A percentile compares a stretch with the other conserved stretches of the same genome.
Conservation (phyloP, 2,797 vertebrate genomes). For the Meda fulgida region DNA sequence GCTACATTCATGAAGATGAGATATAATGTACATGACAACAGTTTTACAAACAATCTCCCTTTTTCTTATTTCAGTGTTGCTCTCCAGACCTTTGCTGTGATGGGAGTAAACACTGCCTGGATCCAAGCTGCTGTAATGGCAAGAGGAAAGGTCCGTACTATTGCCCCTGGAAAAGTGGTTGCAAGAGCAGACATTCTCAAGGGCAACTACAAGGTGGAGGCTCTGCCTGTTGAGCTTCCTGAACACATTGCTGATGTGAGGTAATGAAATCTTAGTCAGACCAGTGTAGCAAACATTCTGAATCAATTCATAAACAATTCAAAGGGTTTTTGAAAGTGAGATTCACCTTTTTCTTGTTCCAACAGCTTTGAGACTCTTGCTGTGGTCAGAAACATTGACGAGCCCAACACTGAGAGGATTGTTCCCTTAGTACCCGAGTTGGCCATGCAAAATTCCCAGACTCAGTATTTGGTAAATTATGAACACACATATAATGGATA, state of each 20-base stretch:
- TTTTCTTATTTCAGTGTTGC: slow-evolving; percentile 69
- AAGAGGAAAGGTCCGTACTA: slow-evolving; percentile 67
- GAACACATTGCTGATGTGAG: slow-evolving; percentile 71
- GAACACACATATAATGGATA: too few relatives aligned
- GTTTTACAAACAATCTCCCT: not conserved
- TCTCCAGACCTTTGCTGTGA: slow-evolving; percentile 78
- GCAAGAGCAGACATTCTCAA: slow-evolving; percentile 74
- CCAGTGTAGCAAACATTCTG: not conserved
- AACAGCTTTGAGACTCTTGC: slow-evolving; percentile 81
- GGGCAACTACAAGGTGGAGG: slow-evolving; percentile 78
- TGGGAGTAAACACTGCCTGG: slow-evolving; percentile 79
- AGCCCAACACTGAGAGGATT: slow-evolving; percentile 70
- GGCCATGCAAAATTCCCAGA: slow-evolving; percentile 47
- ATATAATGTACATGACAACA: too few relatives aligned
- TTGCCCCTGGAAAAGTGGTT: slow-evolving; percentile 71
- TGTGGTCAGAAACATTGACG: slow-evolving; percentile 80
- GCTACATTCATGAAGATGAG: not conserved
- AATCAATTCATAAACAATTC: too few relatives aligned
- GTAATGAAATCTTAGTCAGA: slow-evolving; percentile 55
- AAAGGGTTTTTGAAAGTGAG: too few relatives aligned
- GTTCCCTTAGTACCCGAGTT: slow-evolving; percentile 74
- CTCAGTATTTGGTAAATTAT: too few relatives aligned
- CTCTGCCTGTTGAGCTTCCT: slow-evolving; percentile 74
- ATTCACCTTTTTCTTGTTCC: slow-evolving; percentile 23
- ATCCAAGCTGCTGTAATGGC: slow-evolving; percentile 78